Percentiles rank a stretch among this genome's conserved stretches.
Conservation (phyloP, 2,797 vertebrate genomes). For the Poeciliopsis presidionis region DNA sequence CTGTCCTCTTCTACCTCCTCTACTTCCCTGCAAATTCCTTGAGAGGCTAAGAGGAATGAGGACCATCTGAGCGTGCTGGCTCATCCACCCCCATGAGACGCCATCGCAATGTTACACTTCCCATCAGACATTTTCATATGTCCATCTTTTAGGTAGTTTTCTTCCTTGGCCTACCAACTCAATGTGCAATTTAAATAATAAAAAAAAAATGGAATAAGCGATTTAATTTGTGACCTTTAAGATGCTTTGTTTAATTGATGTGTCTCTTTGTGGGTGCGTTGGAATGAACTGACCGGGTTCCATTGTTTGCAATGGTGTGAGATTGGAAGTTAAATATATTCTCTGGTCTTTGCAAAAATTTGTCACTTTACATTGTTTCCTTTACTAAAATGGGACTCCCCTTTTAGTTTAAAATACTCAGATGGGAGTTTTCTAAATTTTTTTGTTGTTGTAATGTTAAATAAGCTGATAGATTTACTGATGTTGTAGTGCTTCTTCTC, state of each 20-base stretch:
- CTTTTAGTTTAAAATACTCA: constrained; percentile 38
- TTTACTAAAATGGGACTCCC: constrained; percentile 29
- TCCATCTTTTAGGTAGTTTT: background rate
- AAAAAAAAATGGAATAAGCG: background rate
- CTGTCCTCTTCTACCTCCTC: constrained; percentile 26
- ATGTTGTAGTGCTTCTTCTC: constrained; percentile 45
- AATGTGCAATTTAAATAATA: constrained; percentile 47
- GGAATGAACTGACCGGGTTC: constrained; percentile 25
- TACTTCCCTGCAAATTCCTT: constrained; percentile 11
- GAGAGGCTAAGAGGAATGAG: constrained; percentile 30
- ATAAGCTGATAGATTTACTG: constrained; percentile 37
- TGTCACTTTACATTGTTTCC: constrained; percentile 16
- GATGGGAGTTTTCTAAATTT: constrained; percentile 23
- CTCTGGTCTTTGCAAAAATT: constrained; percentile 28
- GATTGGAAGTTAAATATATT: constrained; percentile 44
- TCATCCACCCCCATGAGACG: constrained; percentile 25
- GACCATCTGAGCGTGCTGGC: constrained; percentile 21
- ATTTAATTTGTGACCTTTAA: constrained; percentile 20
- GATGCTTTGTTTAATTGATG: constrained; percentile 34
- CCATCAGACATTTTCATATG: background rate
- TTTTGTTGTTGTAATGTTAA: constrained; percentile 20
- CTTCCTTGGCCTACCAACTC: constrained; percentile 8
- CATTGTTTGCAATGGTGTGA: constrained; percentile 34
- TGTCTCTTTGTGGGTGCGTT: constrained; percentile 16
- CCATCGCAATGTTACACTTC: constrained; percentile 7